Evolutionary conservation across 1,140 invertebrate species (phyloP), one percentile per base, ranked within the genome.

Genomic region (Neotoxoptera formosana): DNA sequence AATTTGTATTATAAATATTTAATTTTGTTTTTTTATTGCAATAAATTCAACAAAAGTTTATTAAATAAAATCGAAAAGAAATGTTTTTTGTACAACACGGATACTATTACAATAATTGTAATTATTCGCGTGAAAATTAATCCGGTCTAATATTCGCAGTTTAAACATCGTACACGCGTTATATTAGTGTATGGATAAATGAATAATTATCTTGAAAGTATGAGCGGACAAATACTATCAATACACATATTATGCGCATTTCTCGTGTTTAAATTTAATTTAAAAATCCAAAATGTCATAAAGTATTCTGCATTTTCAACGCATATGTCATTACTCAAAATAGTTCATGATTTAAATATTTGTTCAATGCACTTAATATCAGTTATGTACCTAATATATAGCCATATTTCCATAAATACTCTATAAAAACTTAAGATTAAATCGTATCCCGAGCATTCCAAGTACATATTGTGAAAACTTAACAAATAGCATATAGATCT

Each of bases 121-220:
- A n/a, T n/a, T 17, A n/a, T 30, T 76, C 14, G 3, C 0, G 7
- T 60, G 25, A 4, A 41, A 41, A 41, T 76, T 34, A 4, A 20
- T 76, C 21, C 4, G n/a, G 3, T n/a, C 14, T 76, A 34, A 76
- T 76, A n/a, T 17, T n/a, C 17, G 30, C 60, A n/a, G 30, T n/a
- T 14, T 76, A n/a, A 76, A 17, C 14, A n/a, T 17, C 1, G 14
- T 76, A 17, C 60, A 76, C 9, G 6, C 1, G 30, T 76, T n/a
- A n/a, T 76, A 76, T n/a, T n/a, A 67, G n/a, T n/a, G 60, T n/a
- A n/a, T n/a, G 14, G n/a, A 76, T n/a, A 76, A 76, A 76, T 76
- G 1, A n/a, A 76, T 76, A 17, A 76, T 34, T 76, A 76, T n/a
- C 60, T 56, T 25, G 6, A 67, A 67, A n/a, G 11, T 67, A 67